Base-by-base conservation (phyloP, 2,797 vertebrate genomes). In the Coranthus polyacanthus region DNA sequence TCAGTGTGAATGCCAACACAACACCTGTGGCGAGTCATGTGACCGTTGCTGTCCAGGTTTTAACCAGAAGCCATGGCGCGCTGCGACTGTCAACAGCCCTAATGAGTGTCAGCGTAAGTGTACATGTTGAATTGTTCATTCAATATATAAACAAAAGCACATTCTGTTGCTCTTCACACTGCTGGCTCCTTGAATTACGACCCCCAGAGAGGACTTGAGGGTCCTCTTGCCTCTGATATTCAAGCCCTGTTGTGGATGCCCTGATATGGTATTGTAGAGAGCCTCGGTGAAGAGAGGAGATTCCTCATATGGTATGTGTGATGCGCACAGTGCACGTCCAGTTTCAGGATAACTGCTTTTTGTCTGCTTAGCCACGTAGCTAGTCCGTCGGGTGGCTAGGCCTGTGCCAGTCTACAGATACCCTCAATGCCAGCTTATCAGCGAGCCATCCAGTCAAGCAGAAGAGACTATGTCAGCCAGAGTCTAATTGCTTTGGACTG, bases 11-110 rank as follows among this genome's bases (percentile, higher is more conserved):
- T 98, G 97, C 84, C 93, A 92, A 51, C 97, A 97, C 86, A 96
- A 97, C 81, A 98, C 97, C 68, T 98, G 97, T 18, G 97, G 97
- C 2, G 93, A 95, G 76, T 96, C 94, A 12, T 98, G 97, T 84
- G 93, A 95, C 75, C 94, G 1, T 75, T 98, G 97, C 88, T 98
- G 97, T 51, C 90, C 92, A 0, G 96, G 95, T 15, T 96, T 95
- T 78, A 92, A 95, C 68, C 96, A 98, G 92, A 96, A 93, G 74
- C 93, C 63, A 2, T 98, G 97, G 97, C 92, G 68, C 21, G 91
- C 94, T 0, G 96, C 96, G 32, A 93, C 91, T 12, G 70, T 87
- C 36, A 89, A 92, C 68, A 95, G 86, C 73, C 86, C 90, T 57
- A 95, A 95, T n/a, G 85, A 90, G 5, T 98, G 97, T 47, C 95